phyloP scores from a whole-genome alignment of 2,888 invertebrate species.

The Phengaris arion region DNA sequence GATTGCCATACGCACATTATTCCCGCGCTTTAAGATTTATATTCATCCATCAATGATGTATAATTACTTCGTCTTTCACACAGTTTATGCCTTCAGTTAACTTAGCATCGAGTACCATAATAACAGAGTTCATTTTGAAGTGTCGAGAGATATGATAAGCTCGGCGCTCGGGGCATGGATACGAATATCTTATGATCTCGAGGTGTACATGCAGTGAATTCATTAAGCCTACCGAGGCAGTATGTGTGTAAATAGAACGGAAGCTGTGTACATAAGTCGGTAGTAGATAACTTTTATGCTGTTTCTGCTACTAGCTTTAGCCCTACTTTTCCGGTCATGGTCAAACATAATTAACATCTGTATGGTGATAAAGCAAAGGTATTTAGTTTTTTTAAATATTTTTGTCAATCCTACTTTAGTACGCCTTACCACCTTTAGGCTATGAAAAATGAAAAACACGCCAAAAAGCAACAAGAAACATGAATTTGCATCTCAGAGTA shows the following conservation, averaged over 20 bases:
- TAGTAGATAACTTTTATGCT: not conserved
- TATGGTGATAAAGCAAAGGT: not conserved
- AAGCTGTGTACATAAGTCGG: slow-evolving; percentile 60
- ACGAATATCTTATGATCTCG: slow-evolving; percentile 70
- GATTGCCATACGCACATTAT: slow-evolving; percentile 38
- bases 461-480: slow-evolving; percentile 3
- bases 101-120: slow-evolving; percentile 33
- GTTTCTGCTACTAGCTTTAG: not conserved
- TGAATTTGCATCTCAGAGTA: not conserved
- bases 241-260: slow-evolving; percentile 75
- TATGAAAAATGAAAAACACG: not conserved
- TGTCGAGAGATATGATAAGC: slow-evolving; percentile 12
- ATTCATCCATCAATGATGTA: slow-evolving; percentile 40
- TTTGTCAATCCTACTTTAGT: too few species aligned
- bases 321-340: not conserved
- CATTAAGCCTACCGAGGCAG: slow-evolving; percentile 51
- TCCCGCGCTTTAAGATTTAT: slow-evolving; percentile 40
- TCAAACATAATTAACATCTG: not conserved
- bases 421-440: too few species aligned
- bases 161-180: slow-evolving; percentile 52
- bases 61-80: slow-evolving; percentile 40
- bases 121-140: slow-evolving; percentile 42
- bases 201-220: slow-evolving; percentile 66
- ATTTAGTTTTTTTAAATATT: not conserved
- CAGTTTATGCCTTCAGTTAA: slow-evolving; percentile 32